Evolutionary conservation across 2,797 vertebrate species (phyloP).

Genomic region (Sebastes goodei): DNA sequence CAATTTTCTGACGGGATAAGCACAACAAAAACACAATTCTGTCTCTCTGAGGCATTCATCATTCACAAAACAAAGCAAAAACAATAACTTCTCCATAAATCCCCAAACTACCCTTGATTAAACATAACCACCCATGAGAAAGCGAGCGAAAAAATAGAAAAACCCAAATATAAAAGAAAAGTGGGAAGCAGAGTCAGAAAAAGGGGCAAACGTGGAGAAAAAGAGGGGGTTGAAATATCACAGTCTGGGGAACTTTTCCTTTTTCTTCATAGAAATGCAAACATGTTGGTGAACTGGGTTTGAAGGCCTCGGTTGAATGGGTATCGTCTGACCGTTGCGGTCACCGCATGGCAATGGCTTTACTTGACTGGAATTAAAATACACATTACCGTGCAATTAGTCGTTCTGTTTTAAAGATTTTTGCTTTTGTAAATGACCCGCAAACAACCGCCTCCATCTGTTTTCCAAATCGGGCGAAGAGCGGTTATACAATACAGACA

Average conservation of each 20-base stretch:
- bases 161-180: background rate
- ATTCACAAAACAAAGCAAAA: background rate
- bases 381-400: conserved; percentile 27
- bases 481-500: background rate
- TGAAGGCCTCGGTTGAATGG: background rate
- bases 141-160: background rate
- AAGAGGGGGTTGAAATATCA: background rate
- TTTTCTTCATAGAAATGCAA: conserved; percentile 28
- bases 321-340: background rate
- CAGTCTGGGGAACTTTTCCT: background rate
- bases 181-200: background rate
- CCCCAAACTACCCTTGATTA: conserved; percentile 9
- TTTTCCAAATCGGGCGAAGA: conserved; percentile 25
- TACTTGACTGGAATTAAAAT: conserved; percentile 35
- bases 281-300: conserved; percentile 10
- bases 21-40: conserved; percentile 20
- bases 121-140: conserved; percentile 8
- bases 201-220: background rate
- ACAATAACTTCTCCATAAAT: background rate
- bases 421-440: conserved; percentile 1
- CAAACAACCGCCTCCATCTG: conserved; percentile 34
- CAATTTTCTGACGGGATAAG: conserved; percentile 17
- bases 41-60: background rate
- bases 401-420: conserved; percentile 16
- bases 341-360: conserved; percentile 4